Conservation (phyloP, 2,797 vertebrate species). For the Arnoldichthys spilopterus region DNA sequence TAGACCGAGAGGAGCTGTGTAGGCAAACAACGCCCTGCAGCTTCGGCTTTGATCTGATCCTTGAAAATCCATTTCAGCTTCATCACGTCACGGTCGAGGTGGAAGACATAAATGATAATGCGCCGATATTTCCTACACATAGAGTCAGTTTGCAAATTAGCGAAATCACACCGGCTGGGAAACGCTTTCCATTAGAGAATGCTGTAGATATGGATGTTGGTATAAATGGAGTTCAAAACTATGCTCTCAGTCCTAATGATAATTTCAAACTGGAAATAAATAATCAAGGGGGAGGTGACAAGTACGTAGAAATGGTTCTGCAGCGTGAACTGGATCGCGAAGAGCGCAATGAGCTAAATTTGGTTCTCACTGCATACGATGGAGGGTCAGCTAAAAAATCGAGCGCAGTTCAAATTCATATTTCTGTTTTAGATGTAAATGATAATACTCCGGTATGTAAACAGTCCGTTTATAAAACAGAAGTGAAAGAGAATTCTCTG, state of each 20-base stretch:
- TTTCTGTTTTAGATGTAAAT: conserved; percentile 80
- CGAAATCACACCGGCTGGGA: conserved; percentile 47
- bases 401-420: conserved; percentile 69
- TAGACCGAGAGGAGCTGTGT: conserved; percentile 75
- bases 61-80: conserved; percentile 77
- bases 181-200: conserved; percentile 54
- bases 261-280: conserved; percentile 66
- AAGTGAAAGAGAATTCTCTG: conserved; percentile 71
- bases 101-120: conserved; percentile 72
- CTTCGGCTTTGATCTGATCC: conserved; percentile 73
- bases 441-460: conserved; percentile 82
- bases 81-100: conserved; percentile 72
- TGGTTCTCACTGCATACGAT: conserved; percentile 78
- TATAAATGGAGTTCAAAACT: conserved; percentile 66
- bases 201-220: conserved; percentile 67
- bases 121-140: conserved; percentile 63
- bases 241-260: conserved; percentile 57
- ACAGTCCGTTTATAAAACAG: conserved; percentile 72
- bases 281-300: conserved; percentile 42
- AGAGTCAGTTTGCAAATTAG: conserved; percentile 60
- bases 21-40: conserved; percentile 73
- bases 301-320: conserved; percentile 74
- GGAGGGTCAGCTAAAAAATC: conserved; percentile 79
- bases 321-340: conserved; percentile 70
- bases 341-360: conserved; percentile 59